These are phyloP conservation scores for Gymnopithys bicolor DNA, from an alignment of 2,797 vertebrate species.

Conservation along the genomic window DNA sequence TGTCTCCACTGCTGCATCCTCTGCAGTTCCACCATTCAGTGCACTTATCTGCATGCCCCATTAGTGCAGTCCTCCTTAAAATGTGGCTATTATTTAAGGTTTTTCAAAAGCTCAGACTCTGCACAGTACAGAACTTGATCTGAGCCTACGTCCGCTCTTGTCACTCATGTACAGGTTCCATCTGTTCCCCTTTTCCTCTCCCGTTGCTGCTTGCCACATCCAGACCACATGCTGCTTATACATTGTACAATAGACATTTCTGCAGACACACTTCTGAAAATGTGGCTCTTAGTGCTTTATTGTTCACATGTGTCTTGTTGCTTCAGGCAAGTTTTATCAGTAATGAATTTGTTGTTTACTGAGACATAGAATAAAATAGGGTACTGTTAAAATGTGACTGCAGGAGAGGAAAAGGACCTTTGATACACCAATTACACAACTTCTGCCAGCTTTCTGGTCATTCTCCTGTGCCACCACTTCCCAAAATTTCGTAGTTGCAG, in stretches of 20 bases:
- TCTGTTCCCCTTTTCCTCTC: constrained; percentile 66
- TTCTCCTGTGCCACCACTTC: background rate
- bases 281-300: constrained; percentile 44
- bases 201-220: constrained; percentile 48
- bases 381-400: constrained; percentile 9
- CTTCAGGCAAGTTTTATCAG: constrained; percentile 50
- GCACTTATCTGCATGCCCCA: background rate
- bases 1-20: constrained; percentile 8
- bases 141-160: constrained; percentile 51
- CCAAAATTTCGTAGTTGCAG: background rate
- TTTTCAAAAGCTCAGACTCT: constrained; percentile 59
- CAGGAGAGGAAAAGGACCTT: constrained; percentile 10
- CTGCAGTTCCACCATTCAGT: background rate
- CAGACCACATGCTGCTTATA: constrained; percentile 69
- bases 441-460: constrained; percentile 22
- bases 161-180: constrained; percentile 64
- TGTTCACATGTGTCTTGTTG: constrained; percentile 57
- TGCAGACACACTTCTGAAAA: constrained; percentile 56
- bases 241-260: constrained; percentile 60
- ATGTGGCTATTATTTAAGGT: constrained; percentile 64
- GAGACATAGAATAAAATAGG: constrained; percentile 23
- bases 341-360: constrained; percentile 46
- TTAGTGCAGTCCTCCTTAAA: constrained; percentile 48
- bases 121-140: constrained; percentile 39
- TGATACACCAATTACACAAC: constrained; percentile 8